These are phyloP conservation scores for Callionymus lyra DNA, from an alignment of 2,113 vertebrate species.

Conservation along the genomic window DNA sequence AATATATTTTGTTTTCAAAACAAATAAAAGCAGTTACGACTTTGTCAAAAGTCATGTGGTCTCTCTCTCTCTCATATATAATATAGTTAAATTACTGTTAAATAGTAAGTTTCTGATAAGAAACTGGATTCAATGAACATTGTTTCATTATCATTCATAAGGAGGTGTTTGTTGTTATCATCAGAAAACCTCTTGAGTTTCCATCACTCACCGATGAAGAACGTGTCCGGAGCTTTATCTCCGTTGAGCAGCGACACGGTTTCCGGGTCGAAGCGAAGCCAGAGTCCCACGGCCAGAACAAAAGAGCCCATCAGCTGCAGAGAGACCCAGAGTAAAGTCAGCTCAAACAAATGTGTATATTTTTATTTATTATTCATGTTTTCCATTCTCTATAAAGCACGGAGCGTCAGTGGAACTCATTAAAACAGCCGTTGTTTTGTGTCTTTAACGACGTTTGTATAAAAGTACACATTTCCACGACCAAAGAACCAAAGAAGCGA, in stretches of 20 bases:
- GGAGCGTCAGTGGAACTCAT: too few species aligned
- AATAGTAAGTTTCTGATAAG: too few species aligned
- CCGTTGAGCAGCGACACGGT: conserved; percentile 74
- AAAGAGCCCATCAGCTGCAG: conserved; percentile 79
- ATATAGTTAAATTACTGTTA: too few species aligned
- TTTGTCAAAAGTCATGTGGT: too few species aligned
- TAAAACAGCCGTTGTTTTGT: too few species aligned
- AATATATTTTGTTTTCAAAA: too few species aligned
- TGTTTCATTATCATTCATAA: too few species aligned
- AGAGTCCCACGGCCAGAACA: conserved; percentile 85
- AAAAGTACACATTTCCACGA: background rate
- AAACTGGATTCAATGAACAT: too few species aligned
- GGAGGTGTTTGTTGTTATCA: too few species aligned
- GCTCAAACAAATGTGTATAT: background rate
- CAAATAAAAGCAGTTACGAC: too few species aligned
- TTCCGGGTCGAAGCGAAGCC: conserved; percentile 82
- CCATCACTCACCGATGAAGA: conserved; percentile 93
- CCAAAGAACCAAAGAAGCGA: conserved; percentile 11
- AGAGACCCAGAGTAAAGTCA: conserved; percentile 8
- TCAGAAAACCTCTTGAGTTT: conserved; percentile 12
- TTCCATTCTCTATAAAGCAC: conserved; percentile 3
- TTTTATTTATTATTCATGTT: background rate
- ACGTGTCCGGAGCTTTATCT: conserved; percentile 76
- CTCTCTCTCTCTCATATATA: too few species aligned
- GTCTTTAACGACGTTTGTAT: too few species aligned